A percentile compares a stretch with the other conserved stretches of the same genome.
phyloP scores from a whole-genome alignment of 2,888 invertebrate species.

The Acanthosepion lycidas region DNA sequence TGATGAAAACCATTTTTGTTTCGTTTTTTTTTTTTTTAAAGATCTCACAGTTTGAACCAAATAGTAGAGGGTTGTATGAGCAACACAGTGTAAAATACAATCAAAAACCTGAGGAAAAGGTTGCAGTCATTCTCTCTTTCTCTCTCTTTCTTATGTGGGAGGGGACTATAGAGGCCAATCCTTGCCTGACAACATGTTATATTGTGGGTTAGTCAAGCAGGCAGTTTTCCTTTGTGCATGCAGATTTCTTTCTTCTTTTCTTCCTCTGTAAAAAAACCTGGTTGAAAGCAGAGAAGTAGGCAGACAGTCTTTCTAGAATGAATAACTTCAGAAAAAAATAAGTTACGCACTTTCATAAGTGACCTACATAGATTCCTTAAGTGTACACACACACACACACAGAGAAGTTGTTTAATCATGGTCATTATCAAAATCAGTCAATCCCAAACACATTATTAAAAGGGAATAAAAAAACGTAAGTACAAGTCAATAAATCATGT shows the following conservation, averaged over 20 bases:
- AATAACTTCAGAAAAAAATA: neutral
- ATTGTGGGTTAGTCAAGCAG: slow-evolving; percentile 13
- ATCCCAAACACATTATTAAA: too few relatives aligned
- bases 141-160: neutral
- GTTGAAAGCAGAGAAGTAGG: neutral
- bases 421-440: too few relatives aligned
- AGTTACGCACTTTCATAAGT: neutral
- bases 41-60: neutral
- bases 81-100: neutral
- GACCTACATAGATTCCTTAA: neutral
- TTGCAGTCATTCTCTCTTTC: neutral
- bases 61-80: neutral
- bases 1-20: neutral
- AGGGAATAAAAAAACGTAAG: too few relatives aligned
- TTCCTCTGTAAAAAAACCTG: neutral
- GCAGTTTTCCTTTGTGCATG: neutral
- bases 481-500: too few relatives aligned
- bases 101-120: neutral
- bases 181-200: neutral
- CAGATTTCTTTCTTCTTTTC: neutral
- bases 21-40: neutral
- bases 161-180: neutral
- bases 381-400: neutral
- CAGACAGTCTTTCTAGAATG: neutral
- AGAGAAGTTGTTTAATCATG: too few relatives aligned